Evolutionary conservation across 1,140 invertebrate species (phyloP), one percentile per base, ranked within the genome.

Genomic region (Mylabris phalerata): DNA sequence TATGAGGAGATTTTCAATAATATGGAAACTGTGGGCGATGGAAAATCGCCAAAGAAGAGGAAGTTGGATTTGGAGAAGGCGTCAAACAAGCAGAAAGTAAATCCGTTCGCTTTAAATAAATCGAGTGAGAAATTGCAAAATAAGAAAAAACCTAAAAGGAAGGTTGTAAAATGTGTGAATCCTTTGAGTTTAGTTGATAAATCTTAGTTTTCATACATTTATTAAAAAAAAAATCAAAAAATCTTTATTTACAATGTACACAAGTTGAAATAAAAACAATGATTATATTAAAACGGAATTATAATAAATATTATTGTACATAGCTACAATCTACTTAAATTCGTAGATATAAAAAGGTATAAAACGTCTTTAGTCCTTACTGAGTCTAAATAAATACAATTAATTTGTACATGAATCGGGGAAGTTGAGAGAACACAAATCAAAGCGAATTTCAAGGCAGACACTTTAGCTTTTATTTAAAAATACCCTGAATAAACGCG

Each of bases 1-100:
- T 73, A 67, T 67, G 70, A 72, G 44, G 64, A 67, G 7, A 59
- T 73, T 11, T 73, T 73, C 64, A 61, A 68, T n/a, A 65, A 71
- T 54, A 72, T 73, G 70, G 69, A 72, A 62, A 63, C 55, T 19
- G 52, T 73, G 9, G 49, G 55, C 7, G 65, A 67, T 10, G 50
- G 55, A 48, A 41, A 59, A 47, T 41, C 55, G 11, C 27, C 13
- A 43, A 42, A 54, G 42, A 10, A 40, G 24, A 55, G 42, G 9
- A 48, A 55, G 13, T 39, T 26, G 38, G 32, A 39, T 44, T 26
- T 26, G 5, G 45, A 55, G 4, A 48, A 38, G n/a, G 32, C 2
- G 3, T 39, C 13, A 52, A 47, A 47, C 24, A 46, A 26, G 47
- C 11, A 26, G 40, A 55, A 48, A 55, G 32, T 32, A 4, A 32